phyloP scores from a whole-genome alignment of 2,797 vertebrate genomes.

The Coendou prehensilis region DNA sequence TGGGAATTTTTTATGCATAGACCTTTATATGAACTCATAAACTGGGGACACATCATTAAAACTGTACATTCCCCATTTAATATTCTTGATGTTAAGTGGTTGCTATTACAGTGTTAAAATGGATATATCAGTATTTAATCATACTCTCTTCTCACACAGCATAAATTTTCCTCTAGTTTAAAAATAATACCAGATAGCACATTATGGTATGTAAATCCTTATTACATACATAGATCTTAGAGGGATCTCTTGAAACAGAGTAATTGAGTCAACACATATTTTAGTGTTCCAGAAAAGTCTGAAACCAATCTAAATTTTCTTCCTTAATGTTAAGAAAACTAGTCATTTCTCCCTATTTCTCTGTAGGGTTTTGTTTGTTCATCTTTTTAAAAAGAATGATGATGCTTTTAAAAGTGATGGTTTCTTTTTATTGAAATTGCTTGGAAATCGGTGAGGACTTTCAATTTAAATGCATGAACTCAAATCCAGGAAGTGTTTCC shows the following conservation, averaged over 20 bases:
- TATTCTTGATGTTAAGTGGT: not conserved
- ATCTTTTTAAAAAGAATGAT: not conserved
- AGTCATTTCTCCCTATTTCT: not conserved
- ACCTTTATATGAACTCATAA: not conserved
- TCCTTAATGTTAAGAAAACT: not conserved
- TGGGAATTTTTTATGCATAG: not conserved
- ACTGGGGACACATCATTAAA: not conserved
- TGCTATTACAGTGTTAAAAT: not conserved
- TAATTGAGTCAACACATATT: not conserved
- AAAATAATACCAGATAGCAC: not conserved
- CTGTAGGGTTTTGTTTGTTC: not conserved
- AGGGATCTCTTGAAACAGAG: not conserved
- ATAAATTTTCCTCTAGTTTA: not conserved
- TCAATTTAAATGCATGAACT: not conserved
- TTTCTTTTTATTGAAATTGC: not conserved
- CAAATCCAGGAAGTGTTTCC: not conserved
- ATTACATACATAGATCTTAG: not conserved
- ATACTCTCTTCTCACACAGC: not conserved
- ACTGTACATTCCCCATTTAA: not conserved
- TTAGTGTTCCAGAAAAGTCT: not conserved
- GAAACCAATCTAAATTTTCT: not conserved
- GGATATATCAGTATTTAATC: constrained; percentile 12
- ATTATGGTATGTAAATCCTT: constrained; percentile 20
- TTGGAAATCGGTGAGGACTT: constrained; percentile 3
- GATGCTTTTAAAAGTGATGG: not conserved